Conservation (phyloP, 2,888 invertebrate genomes). For the Trachelus iudaicus region DNA sequence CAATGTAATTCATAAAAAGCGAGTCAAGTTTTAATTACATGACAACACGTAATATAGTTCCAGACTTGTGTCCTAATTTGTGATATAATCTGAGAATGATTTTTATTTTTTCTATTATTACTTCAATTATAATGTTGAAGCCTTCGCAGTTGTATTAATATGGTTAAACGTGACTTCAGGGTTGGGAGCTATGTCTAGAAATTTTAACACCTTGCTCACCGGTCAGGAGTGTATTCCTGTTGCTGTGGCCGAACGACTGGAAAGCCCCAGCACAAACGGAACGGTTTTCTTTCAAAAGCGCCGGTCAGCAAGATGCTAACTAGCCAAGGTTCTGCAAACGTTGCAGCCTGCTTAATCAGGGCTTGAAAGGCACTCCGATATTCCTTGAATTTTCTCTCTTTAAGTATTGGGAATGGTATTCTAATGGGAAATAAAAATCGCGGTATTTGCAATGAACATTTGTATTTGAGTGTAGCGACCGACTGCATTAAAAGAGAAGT, state of each 20-base stretch:
- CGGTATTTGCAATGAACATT: not conserved
- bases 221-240: too few species aligned
- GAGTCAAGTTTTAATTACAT: not conserved
- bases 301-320: too few species aligned
- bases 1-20: not conserved
- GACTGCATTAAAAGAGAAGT: not conserved
- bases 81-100: not conserved
- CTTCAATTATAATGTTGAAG: not conserved
- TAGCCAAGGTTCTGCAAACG: too few species aligned
- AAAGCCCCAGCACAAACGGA: too few species aligned
- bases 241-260: too few species aligned
- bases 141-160: too few species aligned
- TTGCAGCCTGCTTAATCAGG: too few species aligned
- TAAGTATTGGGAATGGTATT: not conserved
- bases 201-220: too few species aligned
- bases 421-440: not conserved
- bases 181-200: too few species aligned
- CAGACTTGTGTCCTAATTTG: not conserved
- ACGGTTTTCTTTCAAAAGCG: too few species aligned
- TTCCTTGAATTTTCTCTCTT: not conserved
- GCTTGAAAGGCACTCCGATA: not conserved
- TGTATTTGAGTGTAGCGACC: not conserved
- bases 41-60: not conserved
- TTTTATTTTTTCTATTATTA: not conserved
- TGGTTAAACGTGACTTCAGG: too few species aligned